Base-by-base conservation (phyloP, 2,797 vertebrate genomes). In the Delichon dasypus region DNA sequence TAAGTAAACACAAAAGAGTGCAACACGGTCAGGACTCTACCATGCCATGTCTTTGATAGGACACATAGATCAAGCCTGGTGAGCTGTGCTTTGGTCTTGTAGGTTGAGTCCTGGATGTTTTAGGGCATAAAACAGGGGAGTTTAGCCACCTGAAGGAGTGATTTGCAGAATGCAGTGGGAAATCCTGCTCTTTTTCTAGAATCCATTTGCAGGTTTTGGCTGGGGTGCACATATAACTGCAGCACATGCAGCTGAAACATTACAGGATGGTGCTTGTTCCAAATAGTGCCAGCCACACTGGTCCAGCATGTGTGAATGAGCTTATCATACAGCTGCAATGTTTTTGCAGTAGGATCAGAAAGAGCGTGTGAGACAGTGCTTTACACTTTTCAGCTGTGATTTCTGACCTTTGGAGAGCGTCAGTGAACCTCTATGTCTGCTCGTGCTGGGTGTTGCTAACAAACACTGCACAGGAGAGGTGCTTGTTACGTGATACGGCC, bases 391-490 rank as follows among this genome's bases (percentile, higher is more conserved):
- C 27, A 71, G 45, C 75, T 40, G 20, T 74, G 72, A 36, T 88
- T 88, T 78, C 74, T 80, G 72, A 72, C 89, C 85, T 92, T 91
- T 65, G 65, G 73, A 89, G 76, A 84, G 72, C 2, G 9, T 54
- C 53, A 30, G 32, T 40, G 61, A 53, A 42, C 30, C 65, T 67
- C 61, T 30, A 36, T 11, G 44, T 55, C 72, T 47, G 19, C 67
- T 76, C 1, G 0, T 62, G 68, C 55, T 80, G 72, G n/a, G 25
- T 62, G 55, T 20, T 55, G 50, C 47, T 83, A 40, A 48, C 40
- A 72, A 62, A 44, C n/a, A 2, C 72, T 23, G 68, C 55, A 1
- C 19, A 8, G 58, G 51, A 81, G 75, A 70, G 54, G n/a, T 3
- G 18, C 57, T 53, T 72, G 94, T 86, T 95, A 94, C 0, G 1